A percentile compares a stretch with the other conserved stretches of the same genome.
These are phyloP conservation scores for Pseudorasbora parva DNA, from an alignment of 2,113 vertebrate species.

Conservation along the genomic window DNA sequence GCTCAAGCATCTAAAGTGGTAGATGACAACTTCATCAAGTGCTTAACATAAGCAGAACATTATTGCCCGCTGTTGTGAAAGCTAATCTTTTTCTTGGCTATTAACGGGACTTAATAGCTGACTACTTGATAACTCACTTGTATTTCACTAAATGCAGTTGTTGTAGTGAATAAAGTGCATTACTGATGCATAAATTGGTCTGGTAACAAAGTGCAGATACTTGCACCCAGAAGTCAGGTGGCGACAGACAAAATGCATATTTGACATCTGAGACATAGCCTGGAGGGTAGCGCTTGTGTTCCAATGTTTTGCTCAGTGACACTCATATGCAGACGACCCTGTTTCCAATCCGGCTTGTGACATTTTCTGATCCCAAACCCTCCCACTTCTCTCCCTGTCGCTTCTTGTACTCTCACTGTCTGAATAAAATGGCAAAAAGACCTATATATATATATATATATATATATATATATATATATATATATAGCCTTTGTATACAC, in stretches of 20 bases:
- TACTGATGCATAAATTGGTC: neutral
- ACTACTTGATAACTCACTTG: neutral
- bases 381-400: neutral
- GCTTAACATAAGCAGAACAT: neutral
- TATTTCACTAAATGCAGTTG: neutral
- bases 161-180: neutral
- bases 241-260: slow-evolving; percentile 16
- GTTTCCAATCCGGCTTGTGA: neutral
- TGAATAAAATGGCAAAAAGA: neutral
- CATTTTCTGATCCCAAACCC: slow-evolving; percentile 18
- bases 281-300: slow-evolving; percentile 5
- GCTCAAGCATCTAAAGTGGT: no score
- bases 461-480: no score
- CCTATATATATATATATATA: no score
- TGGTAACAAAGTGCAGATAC: neutral
- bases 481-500: no score
- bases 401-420: neutral
- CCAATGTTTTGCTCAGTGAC: slow-evolving; percentile 6
- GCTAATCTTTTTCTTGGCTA: no score
- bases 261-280: slow-evolving; percentile 15
- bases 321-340: neutral
- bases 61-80: no score
- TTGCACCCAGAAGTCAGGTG: slow-evolving; percentile 6
- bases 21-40: no score
- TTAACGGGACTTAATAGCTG: neutral